Conservation (phyloP, 1,140 invertebrate genomes). For the Zaprionus ghesquierei region DNA sequence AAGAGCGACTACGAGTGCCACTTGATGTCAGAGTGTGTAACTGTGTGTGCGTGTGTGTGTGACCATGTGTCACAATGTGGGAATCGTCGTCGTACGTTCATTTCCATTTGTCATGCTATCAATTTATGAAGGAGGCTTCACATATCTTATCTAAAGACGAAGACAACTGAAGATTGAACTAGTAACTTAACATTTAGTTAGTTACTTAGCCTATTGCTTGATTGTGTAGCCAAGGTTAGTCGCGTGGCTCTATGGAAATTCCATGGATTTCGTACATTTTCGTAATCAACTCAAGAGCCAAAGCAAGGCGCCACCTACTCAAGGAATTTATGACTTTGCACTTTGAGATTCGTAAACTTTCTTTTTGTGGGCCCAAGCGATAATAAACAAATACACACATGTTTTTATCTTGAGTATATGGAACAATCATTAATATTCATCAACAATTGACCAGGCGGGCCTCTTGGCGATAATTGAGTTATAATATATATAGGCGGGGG, state of each 20-base stretch:
- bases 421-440: not conserved
- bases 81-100: not conserved
- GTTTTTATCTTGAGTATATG: not conserved
- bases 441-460: too few relatives aligned
- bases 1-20: not conserved
- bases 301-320: not conserved
- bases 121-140: not conserved
- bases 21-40: not conserved
- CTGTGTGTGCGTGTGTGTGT: slow-evolving; percentile 27
- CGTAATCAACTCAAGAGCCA: not conserved
- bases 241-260: not conserved
- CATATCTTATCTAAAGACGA: not conserved
- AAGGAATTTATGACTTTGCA: not conserved
- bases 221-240: not conserved
- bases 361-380: not conserved
- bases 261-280: not conserved
- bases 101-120: not conserved
- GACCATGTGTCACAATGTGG: slow-evolving; percentile 16
- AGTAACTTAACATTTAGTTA: not conserved
- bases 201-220: not conserved
- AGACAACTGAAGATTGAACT: not conserved
- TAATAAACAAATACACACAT: not conserved
- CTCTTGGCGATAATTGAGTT: not conserved
- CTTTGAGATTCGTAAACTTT: not conserved
- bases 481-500: not conserved